Evolutionary conservation across 23 tunicate species (phyloP).

Genomic region (Halocynthia aurantium): DNA sequence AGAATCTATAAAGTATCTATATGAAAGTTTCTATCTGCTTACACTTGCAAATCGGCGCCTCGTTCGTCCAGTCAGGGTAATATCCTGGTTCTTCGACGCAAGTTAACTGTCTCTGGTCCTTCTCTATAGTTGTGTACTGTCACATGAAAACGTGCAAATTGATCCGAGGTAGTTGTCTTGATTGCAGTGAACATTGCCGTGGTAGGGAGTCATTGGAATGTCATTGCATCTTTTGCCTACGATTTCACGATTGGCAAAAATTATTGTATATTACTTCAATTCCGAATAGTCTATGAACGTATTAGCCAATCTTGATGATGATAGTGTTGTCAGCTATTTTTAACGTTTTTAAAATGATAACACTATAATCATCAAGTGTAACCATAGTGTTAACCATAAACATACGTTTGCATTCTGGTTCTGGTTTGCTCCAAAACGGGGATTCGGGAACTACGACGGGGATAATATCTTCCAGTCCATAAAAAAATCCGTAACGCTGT

Average conservation of each 20-base stretch:
- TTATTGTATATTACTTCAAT: neutral
- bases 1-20: neutral
- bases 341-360: neutral
- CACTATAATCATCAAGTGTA: neutral
- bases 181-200: neutral
- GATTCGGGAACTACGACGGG: neutral
- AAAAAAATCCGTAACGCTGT: no score
- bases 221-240: neutral
- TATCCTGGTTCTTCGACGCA: neutral
- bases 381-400: neutral
- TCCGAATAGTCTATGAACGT: no score
- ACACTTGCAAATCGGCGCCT: slow-evolving; percentile 18
- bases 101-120: neutral
- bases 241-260: neutral
- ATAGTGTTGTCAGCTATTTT: no score
- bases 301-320: no score
- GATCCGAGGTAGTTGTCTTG: slow-evolving; percentile 3
- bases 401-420: slow-evolving; percentile 10
- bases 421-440: neutral
- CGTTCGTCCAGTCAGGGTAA: neutral
- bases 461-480: no score
- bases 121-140: neutral
- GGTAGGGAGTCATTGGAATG: neutral
- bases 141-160: neutral
- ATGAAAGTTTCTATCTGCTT: neutral